Evolutionary conservation across 2,888 invertebrate genomes (phyloP).

Genomic region (Acleris emargana): DNA sequence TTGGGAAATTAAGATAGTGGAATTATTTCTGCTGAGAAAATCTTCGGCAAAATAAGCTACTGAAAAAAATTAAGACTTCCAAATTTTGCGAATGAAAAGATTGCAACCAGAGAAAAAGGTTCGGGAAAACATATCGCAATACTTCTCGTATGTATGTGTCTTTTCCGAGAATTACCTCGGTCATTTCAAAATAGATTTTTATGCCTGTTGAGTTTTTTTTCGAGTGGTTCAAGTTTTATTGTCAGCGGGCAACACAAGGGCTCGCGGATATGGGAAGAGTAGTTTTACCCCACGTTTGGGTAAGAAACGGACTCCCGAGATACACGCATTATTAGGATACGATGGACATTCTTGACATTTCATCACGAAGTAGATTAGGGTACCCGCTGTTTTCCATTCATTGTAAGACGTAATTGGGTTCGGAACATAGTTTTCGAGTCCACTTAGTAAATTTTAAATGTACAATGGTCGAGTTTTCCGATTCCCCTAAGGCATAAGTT

Average conservation of each 20-base stretch:
- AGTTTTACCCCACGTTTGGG: constrained; percentile 54
- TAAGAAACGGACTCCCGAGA: constrained; percentile 63
- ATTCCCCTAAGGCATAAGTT: too few species aligned
- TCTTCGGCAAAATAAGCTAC: too few species aligned
- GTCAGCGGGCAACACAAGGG: constrained; percentile 43
- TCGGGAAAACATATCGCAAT: too few species aligned
- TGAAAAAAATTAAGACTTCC: too few species aligned
- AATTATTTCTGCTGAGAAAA: too few species aligned
- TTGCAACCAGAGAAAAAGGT: too few species aligned
- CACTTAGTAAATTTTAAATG: constrained; percentile 14
- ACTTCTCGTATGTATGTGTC: background rate
- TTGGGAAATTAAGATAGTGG: too few species aligned
- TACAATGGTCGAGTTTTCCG: too few species aligned
- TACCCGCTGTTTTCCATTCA: constrained; percentile 43
- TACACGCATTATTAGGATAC: constrained; percentile 52
- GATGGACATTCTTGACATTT: constrained; percentile 55
- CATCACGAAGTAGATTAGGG: constrained; percentile 53
- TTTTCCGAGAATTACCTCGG: constrained; percentile 21
- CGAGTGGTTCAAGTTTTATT: constrained; percentile 59
- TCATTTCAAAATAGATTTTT: constrained; percentile 49
- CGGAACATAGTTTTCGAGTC: constrained; percentile 1
- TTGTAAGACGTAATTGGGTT: constrained; percentile 37
- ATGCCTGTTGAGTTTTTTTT: constrained; percentile 67
- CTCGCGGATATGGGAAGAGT: constrained; percentile 31
- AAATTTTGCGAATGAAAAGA: too few species aligned